Percentiles rank a stretch among this genome's conserved stretches.
Conservation (phyloP, 2,113 vertebrate genomes). For the Campylorhamphus procurvoides region DNA sequence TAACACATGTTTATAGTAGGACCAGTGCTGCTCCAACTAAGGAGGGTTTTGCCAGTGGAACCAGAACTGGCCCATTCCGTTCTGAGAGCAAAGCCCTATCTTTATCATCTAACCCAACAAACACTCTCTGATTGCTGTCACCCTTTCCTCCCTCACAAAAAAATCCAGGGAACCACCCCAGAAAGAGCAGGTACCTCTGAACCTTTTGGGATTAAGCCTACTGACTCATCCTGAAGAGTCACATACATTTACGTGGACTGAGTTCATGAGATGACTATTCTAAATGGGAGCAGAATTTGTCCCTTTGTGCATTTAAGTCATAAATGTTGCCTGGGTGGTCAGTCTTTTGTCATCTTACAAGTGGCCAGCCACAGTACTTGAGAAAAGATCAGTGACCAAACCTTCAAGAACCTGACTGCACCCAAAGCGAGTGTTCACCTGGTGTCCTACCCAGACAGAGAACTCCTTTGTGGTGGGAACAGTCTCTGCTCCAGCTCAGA, state of each 20-base stretch:
- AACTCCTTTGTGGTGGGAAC: neutral
- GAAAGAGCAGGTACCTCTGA: neutral
- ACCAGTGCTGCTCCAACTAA: neutral
- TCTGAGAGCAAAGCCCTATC: neutral
- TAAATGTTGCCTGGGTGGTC: neutral
- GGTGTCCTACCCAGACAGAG: neutral
- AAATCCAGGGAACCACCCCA: neutral
- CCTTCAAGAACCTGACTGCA: neutral
- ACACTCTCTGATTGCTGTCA: neutral
- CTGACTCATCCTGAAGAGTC: neutral
- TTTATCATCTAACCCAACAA: neutral
- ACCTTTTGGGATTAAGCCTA: neutral
- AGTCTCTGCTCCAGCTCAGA: neutral
- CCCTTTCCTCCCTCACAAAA: neutral
- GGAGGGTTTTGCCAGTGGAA: neutral
- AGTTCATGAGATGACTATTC: neutral
- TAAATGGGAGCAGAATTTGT: neutral
- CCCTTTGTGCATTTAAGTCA: neutral
- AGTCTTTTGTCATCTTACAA: neutral
- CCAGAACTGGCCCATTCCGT: neutral
- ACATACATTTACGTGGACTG: neutral
- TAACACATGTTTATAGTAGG: neutral
- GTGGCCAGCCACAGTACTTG: rapidly evolving
- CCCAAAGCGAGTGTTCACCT: neutral
- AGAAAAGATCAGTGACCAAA: neutral